These are phyloP conservation scores for Cyclina sinensis DNA, from an alignment of 1,140 invertebrate genomes.

Conservation along the genomic window DNA sequence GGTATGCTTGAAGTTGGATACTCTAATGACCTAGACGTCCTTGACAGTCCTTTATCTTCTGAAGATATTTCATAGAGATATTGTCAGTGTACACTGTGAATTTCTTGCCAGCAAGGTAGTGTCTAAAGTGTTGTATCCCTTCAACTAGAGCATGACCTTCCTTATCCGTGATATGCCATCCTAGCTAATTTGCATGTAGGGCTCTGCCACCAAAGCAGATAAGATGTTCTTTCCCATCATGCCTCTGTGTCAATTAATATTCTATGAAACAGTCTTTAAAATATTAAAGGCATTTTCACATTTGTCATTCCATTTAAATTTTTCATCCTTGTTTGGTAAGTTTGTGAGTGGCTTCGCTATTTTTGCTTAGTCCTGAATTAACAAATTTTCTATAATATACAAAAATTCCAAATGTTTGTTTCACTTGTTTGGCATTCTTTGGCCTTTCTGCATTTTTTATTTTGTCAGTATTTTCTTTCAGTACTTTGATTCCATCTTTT, in stretches of 20 bases:
- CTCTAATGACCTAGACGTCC: slow-evolving; percentile 81
- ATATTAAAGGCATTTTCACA: neutral
- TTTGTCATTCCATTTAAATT: slow-evolving; percentile 11
- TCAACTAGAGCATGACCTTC: slow-evolving; percentile 2
- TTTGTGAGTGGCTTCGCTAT: slow-evolving; percentile 16
- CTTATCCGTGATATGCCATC: slow-evolving; percentile 14
- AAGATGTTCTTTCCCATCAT: slow-evolving; percentile 15
- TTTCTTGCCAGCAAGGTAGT: neutral
- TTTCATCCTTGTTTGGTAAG: neutral
- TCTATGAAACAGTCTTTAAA: neutral
- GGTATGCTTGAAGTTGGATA: slow-evolving; percentile 64
- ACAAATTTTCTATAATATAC: slow-evolving; percentile 29
- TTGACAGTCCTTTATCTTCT: slow-evolving; percentile 84
- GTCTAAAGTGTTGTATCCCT: slow-evolving; percentile 12
- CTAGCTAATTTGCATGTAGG: neutral
- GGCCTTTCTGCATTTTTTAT: neutral
- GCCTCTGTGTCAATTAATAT: neutral
- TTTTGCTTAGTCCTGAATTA: neutral
- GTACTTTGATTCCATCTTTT: slow-evolving; percentile 20
- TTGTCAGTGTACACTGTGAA: slow-evolving; percentile 28
- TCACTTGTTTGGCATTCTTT: slow-evolving; percentile 20
- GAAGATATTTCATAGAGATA: slow-evolving; percentile 9
- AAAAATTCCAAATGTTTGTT: slow-evolving; percentile 3
- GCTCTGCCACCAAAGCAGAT: neutral
- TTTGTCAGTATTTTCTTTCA: neutral